phyloP scores from a whole-genome alignment of 1,140 invertebrate genomes.

The Arctopsyche grandis region DNA sequence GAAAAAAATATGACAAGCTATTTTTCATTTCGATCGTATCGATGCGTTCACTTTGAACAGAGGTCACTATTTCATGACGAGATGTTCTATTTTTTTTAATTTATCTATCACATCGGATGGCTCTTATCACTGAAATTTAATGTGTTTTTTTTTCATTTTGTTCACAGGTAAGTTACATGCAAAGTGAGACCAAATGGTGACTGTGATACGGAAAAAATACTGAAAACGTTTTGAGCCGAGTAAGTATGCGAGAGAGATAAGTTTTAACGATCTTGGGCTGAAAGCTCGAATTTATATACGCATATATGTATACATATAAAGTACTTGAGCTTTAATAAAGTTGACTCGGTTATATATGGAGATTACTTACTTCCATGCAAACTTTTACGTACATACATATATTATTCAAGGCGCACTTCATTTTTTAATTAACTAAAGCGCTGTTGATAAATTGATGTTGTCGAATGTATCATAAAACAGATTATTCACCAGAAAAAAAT shows the following conservation, averaged over 20 bases:
- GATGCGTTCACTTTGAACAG: background rate
- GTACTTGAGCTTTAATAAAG: background rate
- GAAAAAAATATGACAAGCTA: too few species aligned
- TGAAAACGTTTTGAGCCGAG: background rate
- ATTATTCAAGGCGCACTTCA: too few species aligned
- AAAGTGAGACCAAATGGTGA: background rate
- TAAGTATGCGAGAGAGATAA: slow-evolving; percentile 11
- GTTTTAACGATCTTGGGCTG: slow-evolving; percentile 7
- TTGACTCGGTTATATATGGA: too few species aligned
- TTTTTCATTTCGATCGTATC: background rate
- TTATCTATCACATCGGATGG: too few species aligned
- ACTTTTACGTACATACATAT: too few species aligned
- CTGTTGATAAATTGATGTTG: too few species aligned
- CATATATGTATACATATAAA: background rate
- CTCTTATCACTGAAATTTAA: slow-evolving; percentile 2
- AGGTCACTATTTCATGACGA: too few species aligned
- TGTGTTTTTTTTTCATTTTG: slow-evolving; percentile 1
- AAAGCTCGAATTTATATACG: background rate
- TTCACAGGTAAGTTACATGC: slow-evolving; percentile 10
- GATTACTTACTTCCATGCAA: too few species aligned
- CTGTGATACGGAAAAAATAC: background rate
- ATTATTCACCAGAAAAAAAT: too few species aligned
- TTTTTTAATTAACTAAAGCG: too few species aligned
- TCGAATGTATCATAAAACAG: too few species aligned
- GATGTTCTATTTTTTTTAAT: too few species aligned